Percentiles rank a stretch among this genome's conserved stretches.
phyloP scores from a whole-genome alignment of 2,113 vertebrate genomes.

The Phasianus colchicus region DNA sequence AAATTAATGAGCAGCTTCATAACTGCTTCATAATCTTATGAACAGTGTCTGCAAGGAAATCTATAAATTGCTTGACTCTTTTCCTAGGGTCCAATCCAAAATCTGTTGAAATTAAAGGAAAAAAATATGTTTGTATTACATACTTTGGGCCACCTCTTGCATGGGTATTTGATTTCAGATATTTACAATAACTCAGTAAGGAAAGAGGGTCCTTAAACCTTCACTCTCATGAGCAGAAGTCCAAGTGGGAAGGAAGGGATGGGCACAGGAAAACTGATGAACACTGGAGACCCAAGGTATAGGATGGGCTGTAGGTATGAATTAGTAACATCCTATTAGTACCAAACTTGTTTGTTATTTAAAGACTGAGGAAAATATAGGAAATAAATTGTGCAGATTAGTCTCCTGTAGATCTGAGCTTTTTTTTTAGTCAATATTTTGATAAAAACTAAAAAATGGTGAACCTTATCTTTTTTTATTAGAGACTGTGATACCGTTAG shows the following conservation, averaged over 20 bases:
- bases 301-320: background rate
- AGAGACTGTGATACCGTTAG: background rate
- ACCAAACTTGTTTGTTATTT: conserved; percentile 21
- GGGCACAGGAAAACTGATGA: background rate
- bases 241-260: background rate
- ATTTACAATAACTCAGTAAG: background rate
- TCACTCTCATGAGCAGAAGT: background rate
- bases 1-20: conserved; percentile 65
- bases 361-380: background rate
- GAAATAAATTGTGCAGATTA: background rate
- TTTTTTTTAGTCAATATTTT: background rate
- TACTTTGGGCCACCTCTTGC: background rate
- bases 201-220: background rate
- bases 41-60: conserved; percentile 48
- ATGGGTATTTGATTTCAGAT: background rate
- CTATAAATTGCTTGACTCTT: conserved; percentile 10
- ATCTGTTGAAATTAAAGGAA: background rate
- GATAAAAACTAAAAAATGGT: background rate
- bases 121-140: background rate
- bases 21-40: conserved; percentile 48
- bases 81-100: conserved; percentile 1
- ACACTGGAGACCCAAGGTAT: background rate
- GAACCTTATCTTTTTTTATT: background rate
- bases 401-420: background rate
- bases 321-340: background rate